A percentile compares a stretch with the other conserved stretches of the same genome.
Evolutionary conservation across 2,113 vertebrate genomes (phyloP).

Genomic region (Neodontobutis hainanensis): DNA sequence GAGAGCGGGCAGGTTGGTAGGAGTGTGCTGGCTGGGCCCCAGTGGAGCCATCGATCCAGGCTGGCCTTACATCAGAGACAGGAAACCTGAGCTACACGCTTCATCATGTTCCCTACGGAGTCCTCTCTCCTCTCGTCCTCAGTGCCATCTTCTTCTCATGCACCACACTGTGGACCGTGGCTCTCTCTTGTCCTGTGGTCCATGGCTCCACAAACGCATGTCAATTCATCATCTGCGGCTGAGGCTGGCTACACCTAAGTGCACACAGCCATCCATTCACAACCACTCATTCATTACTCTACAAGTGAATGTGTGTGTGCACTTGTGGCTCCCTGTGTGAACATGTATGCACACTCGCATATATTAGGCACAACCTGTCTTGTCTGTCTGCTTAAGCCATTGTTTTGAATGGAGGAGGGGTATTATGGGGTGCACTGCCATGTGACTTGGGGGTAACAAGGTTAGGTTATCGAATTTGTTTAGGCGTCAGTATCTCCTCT

Average conservation of each 20-base stretch:
- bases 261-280: constrained; percentile 74
- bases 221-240: constrained; percentile 68
- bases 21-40: constrained; percentile 73
- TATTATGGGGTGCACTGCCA: constrained; percentile 54
- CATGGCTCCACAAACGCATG: constrained; percentile 55
- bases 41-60: constrained; percentile 76
- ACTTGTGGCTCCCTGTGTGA: constrained; percentile 45
- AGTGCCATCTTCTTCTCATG: constrained; percentile 25
- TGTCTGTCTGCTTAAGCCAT: constrained; percentile 62
- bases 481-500: constrained; percentile 71
- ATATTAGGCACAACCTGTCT: constrained; percentile 61
- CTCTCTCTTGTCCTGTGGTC: constrained; percentile 23
- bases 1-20: constrained; percentile 65
- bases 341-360: constrained; percentile 48
- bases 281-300: constrained; percentile 71
- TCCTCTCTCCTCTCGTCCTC: constrained; percentile 50
- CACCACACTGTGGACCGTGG: constrained; percentile 10
- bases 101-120: constrained; percentile 75
- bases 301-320: constrained; percentile 29
- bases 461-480: constrained; percentile 78
- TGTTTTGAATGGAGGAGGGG: constrained; percentile 62
- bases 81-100: constrained; percentile 77
- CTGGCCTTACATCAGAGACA: constrained; percentile 79
- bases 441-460: constrained; percentile 71
- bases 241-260: constrained; percentile 65